Base-by-base conservation (phyloP, 2,113 vertebrate species). In the Podarcis muralis region DNA sequence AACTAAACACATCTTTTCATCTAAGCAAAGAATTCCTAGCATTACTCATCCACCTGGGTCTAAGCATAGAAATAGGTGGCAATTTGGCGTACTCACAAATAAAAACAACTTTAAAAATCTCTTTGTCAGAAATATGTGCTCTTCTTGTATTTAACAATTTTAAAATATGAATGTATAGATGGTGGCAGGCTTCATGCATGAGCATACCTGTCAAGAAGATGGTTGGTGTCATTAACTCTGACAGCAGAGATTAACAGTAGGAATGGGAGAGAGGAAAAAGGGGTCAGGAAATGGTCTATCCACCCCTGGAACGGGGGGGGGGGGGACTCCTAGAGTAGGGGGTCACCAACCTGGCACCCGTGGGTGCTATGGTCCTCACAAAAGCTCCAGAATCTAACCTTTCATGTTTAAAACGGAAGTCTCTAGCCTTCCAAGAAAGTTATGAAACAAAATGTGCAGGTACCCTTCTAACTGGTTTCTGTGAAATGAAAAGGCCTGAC, bases 1-100 rank as follows among this genome's bases (percentile, higher is more conserved):
- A 97, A 97, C 97, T 97, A 97, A 96, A 97, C 90, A 91, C 92
- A 78, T 94, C 82, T 93, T 96, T 96, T 93, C 95, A 83, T 94
- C 96, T 95, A 93, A 95, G 32, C 8, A 65, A 95, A 48, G 72
- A 77, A 97, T 94, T 94, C 92, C 89, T 81, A 95, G 93, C 90
- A 76, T 84, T 69, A 76, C 48, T 83, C 23, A 35, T 62, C 87
- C 8, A 84, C 87, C 83, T 83, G 57, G 75, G 83, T 87, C 37
- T 90, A 72, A 32, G 87, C 65, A 87, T 88, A 83, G 94, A 94
- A 35, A 71, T 59, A 89, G 32, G 85, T 20, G 35, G 48, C 37
- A 71, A 53, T 85, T 71, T 23, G 53, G 82, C 59, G 13, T 76
- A 27, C 68, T 48, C 35, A 83, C 57, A 75, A 23, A 90, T 18